These are phyloP conservation scores for Montipora sp. DNA, from an alignment of 64 coral and sea anemone genomes.

Conservation along the genomic window DNA sequence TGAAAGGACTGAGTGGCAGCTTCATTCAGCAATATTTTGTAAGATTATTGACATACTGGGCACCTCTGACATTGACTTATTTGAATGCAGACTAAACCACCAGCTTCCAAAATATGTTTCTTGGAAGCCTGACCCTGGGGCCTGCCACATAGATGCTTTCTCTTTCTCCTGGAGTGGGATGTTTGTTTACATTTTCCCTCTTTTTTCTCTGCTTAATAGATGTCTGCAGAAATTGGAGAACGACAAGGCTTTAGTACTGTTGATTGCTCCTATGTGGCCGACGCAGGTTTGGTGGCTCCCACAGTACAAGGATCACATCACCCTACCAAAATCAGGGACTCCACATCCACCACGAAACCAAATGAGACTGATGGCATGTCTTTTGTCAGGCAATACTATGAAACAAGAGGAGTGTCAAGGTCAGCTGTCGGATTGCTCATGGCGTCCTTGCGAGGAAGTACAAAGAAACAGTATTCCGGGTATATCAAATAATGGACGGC, in stretches of 20 bases:
- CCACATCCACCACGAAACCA: slow-evolving; percentile 32
- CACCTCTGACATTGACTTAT: slow-evolving; percentile 12
- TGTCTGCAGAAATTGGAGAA: too few relatives aligned
- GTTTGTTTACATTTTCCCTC: too few relatives aligned
- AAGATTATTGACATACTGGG: slow-evolving; percentile 9
- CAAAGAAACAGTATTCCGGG: slow-evolving; percentile 58
- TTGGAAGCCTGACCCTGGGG: slow-evolving; percentile 16
- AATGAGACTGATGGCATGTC: slow-evolving; percentile 59
- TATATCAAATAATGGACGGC: not conserved
- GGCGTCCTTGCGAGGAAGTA: slow-evolving; percentile 35
- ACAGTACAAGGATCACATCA: slow-evolving; percentile 34
- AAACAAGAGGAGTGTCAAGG: slow-evolving; percentile 15
- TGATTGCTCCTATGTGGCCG: slow-evolving; percentile 3
- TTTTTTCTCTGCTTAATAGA: too few relatives aligned
- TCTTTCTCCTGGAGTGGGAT: not conserved
- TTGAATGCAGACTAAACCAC: slow-evolving; percentile 24
- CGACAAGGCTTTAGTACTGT: too few relatives aligned
- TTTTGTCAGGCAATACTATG: slow-evolving; percentile 41
- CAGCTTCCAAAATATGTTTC: slow-evolving; percentile 45
- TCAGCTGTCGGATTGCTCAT: slow-evolving; percentile 55
- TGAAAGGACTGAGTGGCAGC: too few relatives aligned
- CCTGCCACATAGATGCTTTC: slow-evolving; percentile 14
- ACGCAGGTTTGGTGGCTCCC: slow-evolving; percentile 39
- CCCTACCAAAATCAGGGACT: slow-evolving; percentile 40
- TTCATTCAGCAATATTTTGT: too few relatives aligned